Conservation (phyloP, 1,140 invertebrate genomes). For the Grapholita molesta region DNA sequence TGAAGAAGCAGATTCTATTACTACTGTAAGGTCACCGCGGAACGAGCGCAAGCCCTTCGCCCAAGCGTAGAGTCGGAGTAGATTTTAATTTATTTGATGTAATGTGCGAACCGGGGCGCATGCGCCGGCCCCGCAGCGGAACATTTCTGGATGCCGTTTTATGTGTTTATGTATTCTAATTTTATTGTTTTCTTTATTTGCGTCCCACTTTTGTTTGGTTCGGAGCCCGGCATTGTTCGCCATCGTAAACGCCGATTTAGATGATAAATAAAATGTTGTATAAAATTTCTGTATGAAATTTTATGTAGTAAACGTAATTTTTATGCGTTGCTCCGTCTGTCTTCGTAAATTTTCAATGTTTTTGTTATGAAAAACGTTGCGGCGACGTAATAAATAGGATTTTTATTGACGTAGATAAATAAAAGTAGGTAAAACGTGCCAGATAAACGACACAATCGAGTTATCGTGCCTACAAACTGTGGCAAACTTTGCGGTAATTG, state of each 20-base stretch:
- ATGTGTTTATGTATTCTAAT: conserved; percentile 78
- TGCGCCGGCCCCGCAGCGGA: conserved; percentile 41
- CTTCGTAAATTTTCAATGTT: conserved; percentile 22
- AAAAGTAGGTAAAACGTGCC: conserved; percentile 1
- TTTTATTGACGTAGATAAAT: conserved; percentile 15
- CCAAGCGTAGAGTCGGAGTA: conserved; percentile 27
- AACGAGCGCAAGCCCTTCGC: conserved; percentile 31
- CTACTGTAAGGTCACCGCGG: not conserved
- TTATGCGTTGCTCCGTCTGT: conserved; percentile 46
- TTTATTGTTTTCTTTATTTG: conserved; percentile 78
- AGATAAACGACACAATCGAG: not conserved
- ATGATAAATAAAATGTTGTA: conserved; percentile 76
- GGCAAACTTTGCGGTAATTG: not conserved
- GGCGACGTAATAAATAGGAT: conserved; percentile 17
- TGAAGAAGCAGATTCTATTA: not conserved
- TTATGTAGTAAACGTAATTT: conserved; percentile 46
- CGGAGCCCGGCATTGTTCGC: conserved; percentile 71
- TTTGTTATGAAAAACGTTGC: conserved; percentile 17
- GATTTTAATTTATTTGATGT: conserved; percentile 49
- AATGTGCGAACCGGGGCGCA: conserved; percentile 43
- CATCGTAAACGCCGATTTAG: conserved; percentile 76
- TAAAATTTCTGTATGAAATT: conserved; percentile 20
- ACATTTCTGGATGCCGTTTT: conserved; percentile 65
- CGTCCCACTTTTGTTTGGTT: conserved; percentile 76
- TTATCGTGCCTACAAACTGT: not conserved